Conservation (phyloP, 2,797 vertebrate species). For the Sebastes hopkinsi region DNA sequence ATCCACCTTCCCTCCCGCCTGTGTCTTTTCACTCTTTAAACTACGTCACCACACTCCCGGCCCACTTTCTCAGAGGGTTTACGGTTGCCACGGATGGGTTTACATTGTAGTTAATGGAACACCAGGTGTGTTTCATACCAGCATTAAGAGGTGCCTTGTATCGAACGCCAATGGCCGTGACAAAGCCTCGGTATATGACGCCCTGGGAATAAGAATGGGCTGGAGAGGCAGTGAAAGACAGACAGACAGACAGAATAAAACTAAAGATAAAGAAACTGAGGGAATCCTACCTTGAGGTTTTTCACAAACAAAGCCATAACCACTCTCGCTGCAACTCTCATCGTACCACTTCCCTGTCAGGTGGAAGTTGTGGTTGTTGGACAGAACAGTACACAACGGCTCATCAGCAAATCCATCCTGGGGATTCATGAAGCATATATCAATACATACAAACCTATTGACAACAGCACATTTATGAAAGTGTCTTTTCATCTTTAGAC, state of each 20-base stretch:
- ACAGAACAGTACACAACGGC: constrained; percentile 86
- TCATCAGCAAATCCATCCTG: constrained; percentile 69
- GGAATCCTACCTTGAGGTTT: constrained; percentile 86
- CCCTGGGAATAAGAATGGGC: no score
- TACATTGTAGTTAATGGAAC: no score
- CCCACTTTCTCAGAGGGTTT: accelerated
- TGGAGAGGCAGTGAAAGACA: neutral
- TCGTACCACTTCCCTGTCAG: constrained; percentile 95
- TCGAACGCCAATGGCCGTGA: no score
- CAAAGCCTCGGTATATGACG: no score
- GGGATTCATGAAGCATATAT: neutral
- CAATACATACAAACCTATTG: neutral
- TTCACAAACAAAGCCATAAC: constrained; percentile 93
- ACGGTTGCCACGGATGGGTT: no score
- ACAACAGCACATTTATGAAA: neutral
- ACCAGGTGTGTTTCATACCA: no score
- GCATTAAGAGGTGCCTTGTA: no score
- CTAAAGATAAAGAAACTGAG: neutral
- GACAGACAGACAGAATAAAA: neutral
- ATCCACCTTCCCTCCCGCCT: no score
- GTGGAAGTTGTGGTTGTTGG: constrained; percentile 91
- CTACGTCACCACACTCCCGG: no score
- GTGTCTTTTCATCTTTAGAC: neutral
- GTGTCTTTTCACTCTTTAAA: no score
- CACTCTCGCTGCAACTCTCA: constrained; percentile 86